Conservation (phyloP, 2,113 vertebrate genomes). For the Nesogale talazaci region DNA sequence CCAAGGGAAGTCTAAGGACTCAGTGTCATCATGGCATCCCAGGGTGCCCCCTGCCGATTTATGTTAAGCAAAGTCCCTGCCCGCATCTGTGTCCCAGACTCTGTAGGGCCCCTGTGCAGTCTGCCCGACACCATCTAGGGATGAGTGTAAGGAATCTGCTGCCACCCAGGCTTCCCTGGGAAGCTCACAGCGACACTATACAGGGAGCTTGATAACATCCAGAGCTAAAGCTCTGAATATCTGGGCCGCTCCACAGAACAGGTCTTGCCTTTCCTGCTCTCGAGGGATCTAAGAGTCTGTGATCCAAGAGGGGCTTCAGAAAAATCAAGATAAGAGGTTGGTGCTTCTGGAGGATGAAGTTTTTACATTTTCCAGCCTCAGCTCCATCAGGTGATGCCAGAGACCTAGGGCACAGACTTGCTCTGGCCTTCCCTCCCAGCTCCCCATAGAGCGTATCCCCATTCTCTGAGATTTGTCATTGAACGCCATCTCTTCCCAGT, state of each 20-base stretch:
- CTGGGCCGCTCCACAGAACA: neutral
- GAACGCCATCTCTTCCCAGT: neutral
- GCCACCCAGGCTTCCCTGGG: slow-evolving; percentile 19
- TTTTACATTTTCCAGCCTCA: neutral
- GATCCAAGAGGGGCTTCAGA: neutral
- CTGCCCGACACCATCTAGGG: too few species aligned
- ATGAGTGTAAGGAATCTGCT: too few species aligned
- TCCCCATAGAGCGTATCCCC: neutral
- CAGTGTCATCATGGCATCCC: neutral
- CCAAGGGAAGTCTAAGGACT: neutral
- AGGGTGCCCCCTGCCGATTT: neutral
- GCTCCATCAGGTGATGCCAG: neutral
- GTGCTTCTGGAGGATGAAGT: slow-evolving; percentile 8
- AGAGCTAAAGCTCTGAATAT: neutral
- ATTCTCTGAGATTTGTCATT: neutral
- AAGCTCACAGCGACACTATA: neutral
- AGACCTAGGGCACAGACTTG: neutral
- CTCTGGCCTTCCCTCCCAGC: neutral
- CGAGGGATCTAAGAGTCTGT: neutral
- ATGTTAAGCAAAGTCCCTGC: neutral
- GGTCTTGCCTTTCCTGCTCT: neutral
- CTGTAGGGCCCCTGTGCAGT: too few species aligned
- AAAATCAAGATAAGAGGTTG: slow-evolving; percentile 32
- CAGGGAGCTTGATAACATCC: too few species aligned
- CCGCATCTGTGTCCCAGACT: neutral